Evolutionary conservation across 2,888 invertebrate species (phyloP).

Genomic region (Pogonocherus hispidulus): DNA sequence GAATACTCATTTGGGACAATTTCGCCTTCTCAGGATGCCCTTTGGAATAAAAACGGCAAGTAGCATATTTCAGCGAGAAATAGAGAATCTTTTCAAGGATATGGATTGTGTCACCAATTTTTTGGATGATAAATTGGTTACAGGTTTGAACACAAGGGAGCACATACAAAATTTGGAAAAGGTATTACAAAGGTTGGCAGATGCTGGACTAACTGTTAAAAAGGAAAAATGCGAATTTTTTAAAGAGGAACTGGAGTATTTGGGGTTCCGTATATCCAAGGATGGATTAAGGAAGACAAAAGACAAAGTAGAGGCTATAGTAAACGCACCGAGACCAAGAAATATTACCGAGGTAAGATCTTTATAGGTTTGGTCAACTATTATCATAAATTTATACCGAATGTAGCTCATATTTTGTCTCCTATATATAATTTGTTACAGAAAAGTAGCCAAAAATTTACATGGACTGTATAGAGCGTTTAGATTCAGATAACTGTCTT

Average conservation of each 20-base stretch:
- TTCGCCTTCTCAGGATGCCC: slow-evolving; percentile 57
- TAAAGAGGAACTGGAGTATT: slow-evolving; percentile 54
- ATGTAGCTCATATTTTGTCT: slow-evolving; percentile 29
- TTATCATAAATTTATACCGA: slow-evolving; percentile 41
- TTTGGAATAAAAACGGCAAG: slow-evolving; percentile 63
- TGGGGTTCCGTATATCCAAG: slow-evolving; percentile 51
- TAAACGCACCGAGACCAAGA: slow-evolving; percentile 35
- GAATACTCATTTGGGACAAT: slow-evolving; percentile 61
- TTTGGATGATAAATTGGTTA: slow-evolving; percentile 59
- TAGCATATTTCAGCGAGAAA: slow-evolving; percentile 59
- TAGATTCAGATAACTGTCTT: slow-evolving; percentile 40
- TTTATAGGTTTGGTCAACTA: slow-evolving; percentile 38
- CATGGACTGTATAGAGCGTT: slow-evolving; percentile 42
- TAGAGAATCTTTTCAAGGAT: slow-evolving; percentile 59
- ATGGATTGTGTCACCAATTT: slow-evolving; percentile 55
- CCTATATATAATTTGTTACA: slow-evolving; percentile 42
- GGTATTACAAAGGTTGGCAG: slow-evolving; percentile 49
- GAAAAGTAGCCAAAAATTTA: slow-evolving; percentile 35
- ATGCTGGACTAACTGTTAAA: slow-evolving; percentile 55
- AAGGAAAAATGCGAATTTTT: slow-evolving; percentile 58
- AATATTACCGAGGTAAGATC: slow-evolving; percentile 32
- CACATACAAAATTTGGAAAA: slow-evolving; percentile 50
- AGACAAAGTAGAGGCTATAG: slow-evolving; percentile 44
- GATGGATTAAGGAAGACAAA: slow-evolving; percentile 44
- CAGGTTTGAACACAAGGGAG: slow-evolving; percentile 47